Conservation (phyloP, 2,888 invertebrate genomes). For the Antheraea assamensis region DNA sequence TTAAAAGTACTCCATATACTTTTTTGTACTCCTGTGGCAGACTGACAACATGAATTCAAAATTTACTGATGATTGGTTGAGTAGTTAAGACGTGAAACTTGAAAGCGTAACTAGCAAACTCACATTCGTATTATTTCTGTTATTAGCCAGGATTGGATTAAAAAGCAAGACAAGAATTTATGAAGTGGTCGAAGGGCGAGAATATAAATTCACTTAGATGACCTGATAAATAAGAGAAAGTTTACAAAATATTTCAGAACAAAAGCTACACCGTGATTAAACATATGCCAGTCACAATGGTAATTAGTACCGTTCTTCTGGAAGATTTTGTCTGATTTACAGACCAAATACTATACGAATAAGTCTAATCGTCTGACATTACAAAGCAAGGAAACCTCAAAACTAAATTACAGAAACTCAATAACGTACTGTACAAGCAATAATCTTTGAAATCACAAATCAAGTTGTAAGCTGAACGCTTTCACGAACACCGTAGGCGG, state of each 20-base stretch:
- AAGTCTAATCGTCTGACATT: conserved; percentile 34
- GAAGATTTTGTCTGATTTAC: background rate
- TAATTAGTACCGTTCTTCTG: background rate
- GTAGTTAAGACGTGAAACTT: too few relatives aligned
- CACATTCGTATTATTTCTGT: too few relatives aligned
- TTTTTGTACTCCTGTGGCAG: too few relatives aligned
- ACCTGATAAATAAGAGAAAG: background rate
- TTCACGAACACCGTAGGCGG: conserved; percentile 77
- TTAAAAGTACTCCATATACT: too few relatives aligned
- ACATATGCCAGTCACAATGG: background rate
- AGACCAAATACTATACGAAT: conserved; percentile 24
- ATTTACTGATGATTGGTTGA: too few relatives aligned
- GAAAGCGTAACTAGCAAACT: too few relatives aligned
- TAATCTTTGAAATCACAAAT: conserved; percentile 79
- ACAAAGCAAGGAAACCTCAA: conserved; percentile 45
- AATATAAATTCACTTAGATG: too few relatives aligned
- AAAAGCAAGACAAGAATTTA: too few relatives aligned
- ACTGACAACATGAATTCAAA: too few relatives aligned
- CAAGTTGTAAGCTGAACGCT: conserved; percentile 74
- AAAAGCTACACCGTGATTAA: background rate
- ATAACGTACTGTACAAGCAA: conserved; percentile 66
- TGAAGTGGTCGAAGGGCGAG: too few relatives aligned
- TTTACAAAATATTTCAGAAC: background rate
- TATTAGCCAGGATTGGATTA: too few relatives aligned
- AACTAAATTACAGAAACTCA: conserved; percentile 66